These are phyloP conservation scores for Grantiella picta DNA, from an alignment of 2,113 vertebrate species.

Conservation along the genomic window DNA sequence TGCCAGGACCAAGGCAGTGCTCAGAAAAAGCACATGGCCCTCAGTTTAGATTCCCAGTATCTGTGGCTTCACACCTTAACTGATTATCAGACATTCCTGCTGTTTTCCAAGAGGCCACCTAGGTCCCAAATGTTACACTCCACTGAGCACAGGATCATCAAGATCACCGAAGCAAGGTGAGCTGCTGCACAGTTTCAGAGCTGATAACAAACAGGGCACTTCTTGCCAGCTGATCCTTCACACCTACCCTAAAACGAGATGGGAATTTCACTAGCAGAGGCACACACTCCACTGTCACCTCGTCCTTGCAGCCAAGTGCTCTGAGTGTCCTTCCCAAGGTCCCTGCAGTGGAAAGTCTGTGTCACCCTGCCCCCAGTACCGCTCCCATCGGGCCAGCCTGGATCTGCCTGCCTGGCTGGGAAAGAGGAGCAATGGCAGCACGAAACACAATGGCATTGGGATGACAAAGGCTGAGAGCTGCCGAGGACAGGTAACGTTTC, in stretches of 20 bases:
- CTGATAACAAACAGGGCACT: neutral
- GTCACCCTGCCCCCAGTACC: neutral
- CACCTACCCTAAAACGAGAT: neutral
- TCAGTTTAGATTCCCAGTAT: neutral
- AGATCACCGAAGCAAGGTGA: neutral
- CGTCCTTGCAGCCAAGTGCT: neutral
- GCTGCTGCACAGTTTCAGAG: neutral
- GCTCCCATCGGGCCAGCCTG: neutral
- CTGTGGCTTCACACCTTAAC: neutral
- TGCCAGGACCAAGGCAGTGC: neutral
- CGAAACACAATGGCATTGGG: constrained; percentile 48
- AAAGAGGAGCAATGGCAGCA: constrained; percentile 66
- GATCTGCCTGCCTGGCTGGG: constrained; percentile 62
- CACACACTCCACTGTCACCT: neutral
- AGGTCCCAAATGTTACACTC: neutral
- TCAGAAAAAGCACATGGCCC: neutral
- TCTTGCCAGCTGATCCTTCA: neutral
- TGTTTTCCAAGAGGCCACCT: neutral
- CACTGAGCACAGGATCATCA: neutral
- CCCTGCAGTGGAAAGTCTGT: neutral
- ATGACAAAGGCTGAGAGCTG: constrained; percentile 61
- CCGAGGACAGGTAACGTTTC: constrained; percentile 69
- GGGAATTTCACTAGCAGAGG: neutral
- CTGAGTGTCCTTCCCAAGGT: neutral
- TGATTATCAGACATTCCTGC: neutral